Percentiles rank a stretch among this genome's conserved stretches.
phyloP scores from a whole-genome alignment of 2,113 vertebrate species.

The Dermatemys mawii region DNA sequence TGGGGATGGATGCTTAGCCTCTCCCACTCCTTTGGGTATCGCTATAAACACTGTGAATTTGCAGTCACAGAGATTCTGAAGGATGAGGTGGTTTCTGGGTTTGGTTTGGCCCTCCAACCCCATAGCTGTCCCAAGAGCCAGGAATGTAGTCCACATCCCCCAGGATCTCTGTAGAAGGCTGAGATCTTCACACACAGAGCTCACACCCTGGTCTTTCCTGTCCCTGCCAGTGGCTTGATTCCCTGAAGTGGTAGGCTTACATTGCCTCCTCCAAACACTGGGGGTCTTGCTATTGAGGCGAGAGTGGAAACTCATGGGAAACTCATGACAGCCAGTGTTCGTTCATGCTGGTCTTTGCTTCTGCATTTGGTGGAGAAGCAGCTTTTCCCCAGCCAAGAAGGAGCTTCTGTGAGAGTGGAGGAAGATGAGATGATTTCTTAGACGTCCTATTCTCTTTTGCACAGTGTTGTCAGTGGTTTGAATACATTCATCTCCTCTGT shows the following conservation, averaged over 20 bases:
- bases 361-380: rapidly evolving
- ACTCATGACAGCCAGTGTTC: too few relatives aligned
- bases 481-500: background rate
- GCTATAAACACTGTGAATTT: rapidly evolving
- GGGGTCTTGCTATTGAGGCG: background rate
- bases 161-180: background rate
- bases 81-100: background rate
- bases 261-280: background rate
- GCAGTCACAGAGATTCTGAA: background rate
- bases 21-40: background rate
- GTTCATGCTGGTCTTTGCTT: background rate
- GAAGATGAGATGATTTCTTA: rapidly evolving
- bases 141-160: rapidly evolving
- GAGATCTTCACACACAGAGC: rapidly evolving
- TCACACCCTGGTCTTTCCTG: rapidly evolving
- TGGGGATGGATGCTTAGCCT: background rate
- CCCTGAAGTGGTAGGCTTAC: background rate
- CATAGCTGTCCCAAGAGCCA: rapidly evolving
- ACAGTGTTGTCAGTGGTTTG: background rate
- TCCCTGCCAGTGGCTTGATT: background rate
- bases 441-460: background rate
- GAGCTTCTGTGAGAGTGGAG: background rate
- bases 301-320: background rate
- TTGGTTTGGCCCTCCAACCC: background rate
- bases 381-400: background rate